A percentile compares a stretch with the other conserved stretches of the same genome.
These are phyloP conservation scores for Cheilosia variabilis DNA, from an alignment of 2,888 invertebrate species.

Conservation along the genomic window DNA sequence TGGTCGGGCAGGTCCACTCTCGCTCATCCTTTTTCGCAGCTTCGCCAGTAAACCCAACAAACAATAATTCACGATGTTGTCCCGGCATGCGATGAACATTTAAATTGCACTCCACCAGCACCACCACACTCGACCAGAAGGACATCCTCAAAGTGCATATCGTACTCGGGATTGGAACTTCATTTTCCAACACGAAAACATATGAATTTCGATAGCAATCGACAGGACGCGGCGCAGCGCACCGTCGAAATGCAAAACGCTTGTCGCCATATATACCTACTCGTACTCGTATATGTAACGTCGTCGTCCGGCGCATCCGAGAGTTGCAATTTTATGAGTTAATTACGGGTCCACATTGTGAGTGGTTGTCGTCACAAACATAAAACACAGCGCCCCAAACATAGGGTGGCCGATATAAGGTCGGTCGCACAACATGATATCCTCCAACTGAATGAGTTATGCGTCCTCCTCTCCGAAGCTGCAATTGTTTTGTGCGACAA, in stretches of 20 bases:
- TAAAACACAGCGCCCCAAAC: neutral
- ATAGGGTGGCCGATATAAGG: neutral
- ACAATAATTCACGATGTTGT: conserved; percentile 64
- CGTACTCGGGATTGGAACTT: conserved; percentile 41
- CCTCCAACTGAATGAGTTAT: conserved; percentile 65
- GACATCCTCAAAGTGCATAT: conserved; percentile 63
- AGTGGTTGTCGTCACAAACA: conserved; percentile 41
- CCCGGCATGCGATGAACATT: conserved; percentile 44
- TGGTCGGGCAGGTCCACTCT: neutral
- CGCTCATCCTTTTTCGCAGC: neutral
- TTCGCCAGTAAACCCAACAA: conserved; percentile 24
- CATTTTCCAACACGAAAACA: conserved; percentile 70
- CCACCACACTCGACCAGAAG: conserved; percentile 28
- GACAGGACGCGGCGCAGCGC: conserved; percentile 44
- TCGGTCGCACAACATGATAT: conserved; percentile 45
- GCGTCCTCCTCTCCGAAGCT: conserved; percentile 1
- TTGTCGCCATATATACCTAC: conserved; percentile 11
- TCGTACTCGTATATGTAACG: too few relatives aligned
- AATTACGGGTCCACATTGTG: conserved; percentile 68
- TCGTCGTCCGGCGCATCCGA: conserved; percentile 25
- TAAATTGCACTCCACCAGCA: conserved; percentile 59
- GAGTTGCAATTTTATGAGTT: conserved; percentile 74
- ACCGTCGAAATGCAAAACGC: conserved; percentile 46
- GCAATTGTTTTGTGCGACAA: conserved; percentile 72
- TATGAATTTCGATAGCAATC: conserved; percentile 73